These are phyloP conservation scores for Nephotettix cincticeps DNA, from an alignment of 1,140 invertebrate genomes.

Conservation along the genomic window DNA sequence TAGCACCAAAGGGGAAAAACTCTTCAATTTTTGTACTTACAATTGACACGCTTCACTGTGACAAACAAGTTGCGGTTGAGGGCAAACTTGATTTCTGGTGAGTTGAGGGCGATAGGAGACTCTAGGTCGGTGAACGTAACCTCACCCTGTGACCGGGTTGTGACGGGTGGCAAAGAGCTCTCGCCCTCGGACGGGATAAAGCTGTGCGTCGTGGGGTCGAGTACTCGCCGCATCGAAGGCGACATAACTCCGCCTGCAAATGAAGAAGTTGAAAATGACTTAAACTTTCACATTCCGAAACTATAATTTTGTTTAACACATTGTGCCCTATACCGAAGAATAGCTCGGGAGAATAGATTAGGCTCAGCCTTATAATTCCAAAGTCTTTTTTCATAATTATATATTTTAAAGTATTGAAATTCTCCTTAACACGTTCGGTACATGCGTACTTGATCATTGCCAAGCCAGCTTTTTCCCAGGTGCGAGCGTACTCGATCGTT, in stretches of 20 bases:
- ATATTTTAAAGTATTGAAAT: no score
- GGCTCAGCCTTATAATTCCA: no score
- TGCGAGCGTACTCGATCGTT: no score
- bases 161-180: slow-evolving; percentile 36
- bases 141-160: slow-evolving; percentile 33
- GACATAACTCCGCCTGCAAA: slow-evolving; percentile 1
- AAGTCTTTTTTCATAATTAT: no score
- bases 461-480: no score
- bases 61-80: slow-evolving; percentile 77
- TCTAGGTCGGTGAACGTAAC: slow-evolving; percentile 34
- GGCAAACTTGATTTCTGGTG: slow-evolving; percentile 69
- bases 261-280: slow-evolving; percentile 83
- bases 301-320: slow-evolving; percentile 41
- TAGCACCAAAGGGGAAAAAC: no score
- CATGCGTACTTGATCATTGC: no score
- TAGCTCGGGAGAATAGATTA: no score
- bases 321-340: no score
- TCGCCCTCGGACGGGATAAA: slow-evolving; percentile 36
- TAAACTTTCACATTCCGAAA: slow-evolving; percentile 64
- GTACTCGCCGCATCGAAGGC: slow-evolving; percentile 26
- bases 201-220: slow-evolving; percentile 40
- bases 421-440: no score
- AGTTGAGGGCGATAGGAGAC: slow-evolving; percentile 36
- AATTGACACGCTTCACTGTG: slow-evolving; percentile 70
- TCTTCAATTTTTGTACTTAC: slow-evolving; percentile 35